phyloP scores from a whole-genome alignment of 1,140 invertebrate genomes.

The Mylabris phalerata region DNA sequence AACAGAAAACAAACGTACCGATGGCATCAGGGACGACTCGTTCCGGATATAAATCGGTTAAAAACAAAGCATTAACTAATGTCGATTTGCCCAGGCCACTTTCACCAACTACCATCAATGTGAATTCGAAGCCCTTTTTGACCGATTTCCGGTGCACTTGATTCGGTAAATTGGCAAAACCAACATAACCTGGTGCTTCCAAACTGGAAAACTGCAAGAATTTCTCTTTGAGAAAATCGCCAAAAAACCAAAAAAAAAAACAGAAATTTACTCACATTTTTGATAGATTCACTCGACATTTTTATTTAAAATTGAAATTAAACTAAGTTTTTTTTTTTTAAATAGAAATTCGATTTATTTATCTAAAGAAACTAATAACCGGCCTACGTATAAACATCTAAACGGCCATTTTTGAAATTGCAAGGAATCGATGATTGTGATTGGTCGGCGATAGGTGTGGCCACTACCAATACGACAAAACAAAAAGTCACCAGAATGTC shows the following conservation, averaged over 20 bases:
- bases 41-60: slow-evolving; percentile 91
- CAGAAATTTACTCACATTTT: slow-evolving; percentile 37
- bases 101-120: slow-evolving; percentile 95
- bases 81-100: slow-evolving; percentile 97
- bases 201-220: slow-evolving; percentile 64
- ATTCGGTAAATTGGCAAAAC: slow-evolving; percentile 91
- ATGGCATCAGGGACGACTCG: slow-evolving; percentile 77
- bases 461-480: too few species aligned
- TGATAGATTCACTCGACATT: slow-evolving; percentile 43
- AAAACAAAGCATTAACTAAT: slow-evolving; percentile 94
- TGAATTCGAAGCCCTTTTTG: slow-evolving; percentile 97
- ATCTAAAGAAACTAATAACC: background rate
- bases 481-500: too few species aligned
- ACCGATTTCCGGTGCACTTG: slow-evolving; percentile 95
- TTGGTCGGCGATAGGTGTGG: slow-evolving; percentile 3
- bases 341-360: background rate
- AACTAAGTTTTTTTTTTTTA: too few species aligned
- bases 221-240: slow-evolving; percentile 10
- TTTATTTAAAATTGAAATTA: slow-evolving; percentile 8
- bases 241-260: slow-evolving; percentile 7
- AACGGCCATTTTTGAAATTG: background rate
- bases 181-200: slow-evolving; percentile 82
- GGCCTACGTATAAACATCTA: background rate
- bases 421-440: background rate
- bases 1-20: slow-evolving; percentile 46